Percentiles rank a stretch among this genome's conserved stretches.
These are phyloP conservation scores for Philantomba maxwellii DNA, from an alignment of 2,113 vertebrate genomes.

Conservation along the genomic window DNA sequence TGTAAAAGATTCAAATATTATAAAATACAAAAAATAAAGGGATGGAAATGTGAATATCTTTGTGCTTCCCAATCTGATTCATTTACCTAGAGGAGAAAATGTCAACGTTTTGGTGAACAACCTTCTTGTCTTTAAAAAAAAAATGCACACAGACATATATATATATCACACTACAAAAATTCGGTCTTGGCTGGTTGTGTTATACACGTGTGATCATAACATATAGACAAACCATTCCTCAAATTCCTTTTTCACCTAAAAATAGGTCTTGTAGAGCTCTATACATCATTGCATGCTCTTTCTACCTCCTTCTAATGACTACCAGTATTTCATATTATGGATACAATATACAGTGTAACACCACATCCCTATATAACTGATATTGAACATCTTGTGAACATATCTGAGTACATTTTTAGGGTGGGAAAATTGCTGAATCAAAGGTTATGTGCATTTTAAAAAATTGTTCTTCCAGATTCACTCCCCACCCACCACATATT, in stretches of 20 bases:
- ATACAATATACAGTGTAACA: not conserved
- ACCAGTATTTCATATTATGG: not conserved
- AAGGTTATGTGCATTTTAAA: not conserved
- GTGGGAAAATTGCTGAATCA: not conserved
- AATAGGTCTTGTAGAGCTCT: not conserved
- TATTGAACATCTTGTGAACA: not conserved
- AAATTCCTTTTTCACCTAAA: not conserved
- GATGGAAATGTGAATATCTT: not conserved
- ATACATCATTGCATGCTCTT: rapidly evolving
- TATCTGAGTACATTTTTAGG: not conserved
- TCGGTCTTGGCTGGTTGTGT: not conserved
- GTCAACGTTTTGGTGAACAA: not conserved
- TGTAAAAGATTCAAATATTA: not conserved
- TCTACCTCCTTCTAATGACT: not conserved
- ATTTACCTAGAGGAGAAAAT: not conserved
- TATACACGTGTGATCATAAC: not conserved
- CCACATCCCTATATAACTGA: not conserved
- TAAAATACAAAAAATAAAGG: not conserved
- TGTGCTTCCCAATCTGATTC: not conserved
- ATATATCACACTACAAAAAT: not conserved
- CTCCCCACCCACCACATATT: not conserved
- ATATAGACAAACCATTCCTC: not conserved
- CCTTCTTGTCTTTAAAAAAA: not conserved
- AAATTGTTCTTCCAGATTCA: not conserved
- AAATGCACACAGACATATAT: not conserved